Conservation (phyloP, 2,888 invertebrate species). For the Clostera curtula region DNA sequence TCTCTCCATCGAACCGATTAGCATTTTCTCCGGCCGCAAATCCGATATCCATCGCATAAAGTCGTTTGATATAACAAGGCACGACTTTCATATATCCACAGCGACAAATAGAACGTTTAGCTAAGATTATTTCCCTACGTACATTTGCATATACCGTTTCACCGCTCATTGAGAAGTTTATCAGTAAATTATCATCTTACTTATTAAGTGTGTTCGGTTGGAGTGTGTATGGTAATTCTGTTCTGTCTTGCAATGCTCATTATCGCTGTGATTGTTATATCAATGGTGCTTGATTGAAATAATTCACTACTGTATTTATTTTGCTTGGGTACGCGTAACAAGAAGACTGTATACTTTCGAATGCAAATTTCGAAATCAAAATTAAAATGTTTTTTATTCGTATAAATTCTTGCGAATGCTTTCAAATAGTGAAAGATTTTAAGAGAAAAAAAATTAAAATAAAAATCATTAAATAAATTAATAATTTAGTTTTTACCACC, state of each 20-base stretch:
- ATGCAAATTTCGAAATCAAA: too few relatives aligned
- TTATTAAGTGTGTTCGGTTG: constrained; percentile 30
- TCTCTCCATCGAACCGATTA: too few relatives aligned
- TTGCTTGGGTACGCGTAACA: constrained; percentile 5
- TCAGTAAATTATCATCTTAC: constrained; percentile 35
- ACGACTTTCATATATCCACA: constrained; percentile 57
- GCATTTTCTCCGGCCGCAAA: too few relatives aligned
- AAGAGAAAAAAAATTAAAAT: too few relatives aligned
- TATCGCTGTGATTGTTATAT: constrained; percentile 18
- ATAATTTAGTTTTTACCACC: too few relatives aligned
- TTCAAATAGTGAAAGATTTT: too few relatives aligned
- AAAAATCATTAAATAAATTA: too few relatives aligned
- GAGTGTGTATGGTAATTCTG: constrained; percentile 26
- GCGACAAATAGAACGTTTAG: constrained; percentile 58
- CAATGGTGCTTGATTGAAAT: constrained; percentile 16
- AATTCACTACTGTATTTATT: constrained; percentile 21
- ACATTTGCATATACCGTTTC: constrained; percentile 48
- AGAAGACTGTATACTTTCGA: too few relatives aligned
- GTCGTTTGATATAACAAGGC: constrained; percentile 56
- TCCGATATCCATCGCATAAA: constrained; percentile 58
- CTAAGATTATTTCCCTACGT: constrained; percentile 34
- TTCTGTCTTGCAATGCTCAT: constrained; percentile 13
- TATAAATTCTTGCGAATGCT: too few relatives aligned
- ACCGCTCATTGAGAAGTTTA: constrained; percentile 38
- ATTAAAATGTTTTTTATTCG: too few relatives aligned